Evolutionary conservation across 2,797 vertebrate species (phyloP).

Genomic region (Oryzias sinensis): DNA sequence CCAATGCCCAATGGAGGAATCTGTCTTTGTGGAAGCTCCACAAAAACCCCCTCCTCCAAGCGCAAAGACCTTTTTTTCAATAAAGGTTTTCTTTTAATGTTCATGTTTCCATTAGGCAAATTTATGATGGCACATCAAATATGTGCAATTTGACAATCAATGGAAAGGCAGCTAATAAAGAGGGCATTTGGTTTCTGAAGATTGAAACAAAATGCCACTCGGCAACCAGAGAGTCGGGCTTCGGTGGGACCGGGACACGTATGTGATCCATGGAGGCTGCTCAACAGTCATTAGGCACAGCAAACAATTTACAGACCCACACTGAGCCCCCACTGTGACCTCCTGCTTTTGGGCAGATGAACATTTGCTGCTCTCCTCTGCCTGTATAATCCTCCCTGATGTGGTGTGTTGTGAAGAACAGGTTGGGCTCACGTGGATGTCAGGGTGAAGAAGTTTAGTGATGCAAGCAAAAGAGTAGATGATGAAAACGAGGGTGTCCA

Average conservation of each 20-base stretch:
- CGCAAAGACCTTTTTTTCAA: too few species aligned
- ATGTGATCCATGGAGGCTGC: slow-evolving; percentile 42
- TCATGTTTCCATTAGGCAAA: too few species aligned
- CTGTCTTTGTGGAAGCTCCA: too few species aligned
- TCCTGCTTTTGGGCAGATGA: slow-evolving; percentile 55
- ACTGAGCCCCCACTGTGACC: slow-evolving; percentile 47
- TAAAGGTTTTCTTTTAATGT: too few species aligned
- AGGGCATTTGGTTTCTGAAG: slow-evolving; percentile 51
- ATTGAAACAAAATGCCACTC: slow-evolving; percentile 63
- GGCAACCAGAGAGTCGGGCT: slow-evolving; percentile 52
- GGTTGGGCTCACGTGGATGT: slow-evolving; percentile 50
- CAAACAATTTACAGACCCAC: slow-evolving; percentile 53
- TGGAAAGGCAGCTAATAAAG: slow-evolving; percentile 12
- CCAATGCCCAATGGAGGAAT: too few species aligned
- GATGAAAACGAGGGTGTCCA: slow-evolving; percentile 39
- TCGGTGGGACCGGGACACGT: slow-evolving; percentile 42
- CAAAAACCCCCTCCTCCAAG: too few species aligned
- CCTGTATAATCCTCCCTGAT: slow-evolving; percentile 46
- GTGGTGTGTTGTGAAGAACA: slow-evolving; percentile 49
- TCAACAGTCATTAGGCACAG: slow-evolving; percentile 44
- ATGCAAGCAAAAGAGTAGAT: slow-evolving; percentile 45
- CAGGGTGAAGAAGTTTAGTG: slow-evolving; percentile 52
- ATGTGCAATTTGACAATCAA: too few species aligned
- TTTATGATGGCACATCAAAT: too few species aligned
- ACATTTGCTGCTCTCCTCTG: slow-evolving; percentile 39